Conservation (phyloP, 2,797 vertebrate genomes). For the Hephaestus fuliginosus region DNA sequence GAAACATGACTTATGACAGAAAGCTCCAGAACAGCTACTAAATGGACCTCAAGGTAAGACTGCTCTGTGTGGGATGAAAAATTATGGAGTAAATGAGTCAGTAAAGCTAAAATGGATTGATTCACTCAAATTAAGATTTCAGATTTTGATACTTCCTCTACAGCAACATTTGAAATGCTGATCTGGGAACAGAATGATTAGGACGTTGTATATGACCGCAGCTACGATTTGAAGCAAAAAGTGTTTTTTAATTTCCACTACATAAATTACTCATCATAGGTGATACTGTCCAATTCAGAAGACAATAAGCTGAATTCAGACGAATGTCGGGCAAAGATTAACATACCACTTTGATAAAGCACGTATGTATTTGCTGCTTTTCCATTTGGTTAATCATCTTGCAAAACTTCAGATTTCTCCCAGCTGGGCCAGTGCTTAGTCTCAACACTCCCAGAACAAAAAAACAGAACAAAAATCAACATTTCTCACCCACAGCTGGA, state of each 20-base stretch:
- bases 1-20: too few relatives aligned
- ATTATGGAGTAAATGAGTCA: not conserved
- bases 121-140: not conserved
- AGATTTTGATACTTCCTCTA: not conserved
- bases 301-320: not conserved
- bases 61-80: not conserved
- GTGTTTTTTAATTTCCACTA: not conserved
- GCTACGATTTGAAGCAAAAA: not conserved
- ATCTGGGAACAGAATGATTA: not conserved
- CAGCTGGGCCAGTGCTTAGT: not conserved
- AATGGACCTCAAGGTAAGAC: not conserved
- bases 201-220: not conserved
- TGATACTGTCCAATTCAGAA: not conserved
- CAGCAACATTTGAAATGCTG: constrained; percentile 2
- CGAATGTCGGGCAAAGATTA: not conserved
- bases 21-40: too few relatives aligned
- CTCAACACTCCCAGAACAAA: not conserved
- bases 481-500: constrained; percentile 89
- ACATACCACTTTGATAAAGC: not conserved
- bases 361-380: not conserved
- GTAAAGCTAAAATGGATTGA: not conserved
- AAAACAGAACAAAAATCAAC: not conserved
- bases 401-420: too few relatives aligned
- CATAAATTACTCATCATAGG: not conserved
- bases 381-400: not conserved